A percentile compares a stretch with the other conserved stretches of the same genome.
phyloP scores from a whole-genome alignment of 2,797 vertebrate species.

The Cynodonichthys magdalenae region DNA sequence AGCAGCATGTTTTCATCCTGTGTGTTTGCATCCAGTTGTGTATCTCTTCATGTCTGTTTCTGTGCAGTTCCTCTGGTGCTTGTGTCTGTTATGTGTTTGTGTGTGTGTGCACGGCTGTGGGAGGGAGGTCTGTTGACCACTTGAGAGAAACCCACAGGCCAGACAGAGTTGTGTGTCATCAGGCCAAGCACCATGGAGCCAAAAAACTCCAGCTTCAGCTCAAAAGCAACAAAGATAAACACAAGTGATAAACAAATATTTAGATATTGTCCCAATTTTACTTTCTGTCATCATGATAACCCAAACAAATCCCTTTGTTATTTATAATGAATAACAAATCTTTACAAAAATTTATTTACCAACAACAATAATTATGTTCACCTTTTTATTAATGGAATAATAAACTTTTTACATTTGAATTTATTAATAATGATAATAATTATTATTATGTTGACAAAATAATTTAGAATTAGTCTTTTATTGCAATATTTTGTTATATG shows the following conservation, averaged over 20 bases:
- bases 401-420: no score
- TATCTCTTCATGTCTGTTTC: slow-evolving; percentile 43
- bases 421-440: no score
- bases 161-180: slow-evolving; percentile 77
- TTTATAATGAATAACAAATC: no score
- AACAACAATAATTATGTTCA: no score
- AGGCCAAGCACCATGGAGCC: slow-evolving; percentile 46
- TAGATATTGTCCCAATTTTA: slow-evolving; percentile 2
- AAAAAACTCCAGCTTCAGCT: slow-evolving; percentile 38
- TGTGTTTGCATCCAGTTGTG: slow-evolving; percentile 48
- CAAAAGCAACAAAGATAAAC: slow-evolving; percentile 45
- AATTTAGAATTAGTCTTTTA: no score
- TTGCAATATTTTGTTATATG: no score
- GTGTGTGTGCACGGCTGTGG: slow-evolving; percentile 18
- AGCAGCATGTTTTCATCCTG: slow-evolving; percentile 64
- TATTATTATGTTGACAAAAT: no score
- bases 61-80: slow-evolving; percentile 5
- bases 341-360: no score
- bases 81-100: slow-evolving; percentile 26
- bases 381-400: no score
- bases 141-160: slow-evolving; percentile 76
- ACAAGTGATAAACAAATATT: slow-evolving; percentile 10
- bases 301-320: not conserved
- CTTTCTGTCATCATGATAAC: not conserved
- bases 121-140: slow-evolving; percentile 60